These are phyloP conservation scores for Pycnomerus fuliginosus DNA, from an alignment of 2,888 invertebrate species.

Conservation along the genomic window DNA sequence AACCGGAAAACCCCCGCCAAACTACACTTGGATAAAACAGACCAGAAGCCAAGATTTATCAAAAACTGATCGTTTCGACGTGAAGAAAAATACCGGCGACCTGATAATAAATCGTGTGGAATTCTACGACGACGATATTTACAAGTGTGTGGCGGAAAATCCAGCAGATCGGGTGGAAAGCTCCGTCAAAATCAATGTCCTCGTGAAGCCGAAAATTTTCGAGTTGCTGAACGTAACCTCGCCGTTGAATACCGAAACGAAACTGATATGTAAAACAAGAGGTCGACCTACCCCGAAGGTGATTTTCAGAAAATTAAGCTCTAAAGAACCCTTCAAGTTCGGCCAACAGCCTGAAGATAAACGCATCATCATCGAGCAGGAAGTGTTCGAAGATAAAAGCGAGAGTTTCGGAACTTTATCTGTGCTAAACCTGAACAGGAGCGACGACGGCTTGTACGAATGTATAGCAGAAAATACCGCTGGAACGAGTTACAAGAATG, in stretches of 20 bases:
- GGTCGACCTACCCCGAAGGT: conserved; percentile 81
- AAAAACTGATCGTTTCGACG: conserved; percentile 65
- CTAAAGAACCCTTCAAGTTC: conserved; percentile 62
- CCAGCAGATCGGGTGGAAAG: conserved; percentile 71
- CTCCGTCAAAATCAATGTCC: conserved; percentile 65
- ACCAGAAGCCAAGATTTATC: conserved; percentile 72
- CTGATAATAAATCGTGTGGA: conserved; percentile 73
- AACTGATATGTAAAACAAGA: conserved; percentile 72
- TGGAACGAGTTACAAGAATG: conserved; percentile 70
- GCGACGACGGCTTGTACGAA: conserved; percentile 86
- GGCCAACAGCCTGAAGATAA: conserved; percentile 59
- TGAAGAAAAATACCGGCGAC: conserved; percentile 69
- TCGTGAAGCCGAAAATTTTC: conserved; percentile 79
- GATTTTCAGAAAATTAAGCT: conserved; percentile 76
- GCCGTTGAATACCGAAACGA: conserved; percentile 62
- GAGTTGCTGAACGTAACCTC: conserved; percentile 74
- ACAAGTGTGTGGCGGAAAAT: conserved; percentile 79
- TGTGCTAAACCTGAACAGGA: conserved; percentile 64
- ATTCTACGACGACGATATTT: conserved; percentile 76
- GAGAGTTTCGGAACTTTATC: conserved; percentile 67
- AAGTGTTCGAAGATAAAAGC: conserved; percentile 58
- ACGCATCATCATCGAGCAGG: conserved; percentile 65
- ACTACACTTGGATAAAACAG: conserved; percentile 80
- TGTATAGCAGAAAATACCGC: conserved; percentile 82
- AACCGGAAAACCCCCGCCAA: conserved; percentile 80